Evolutionary conservation across 2,113 vertebrate species (phyloP).

Genomic region (Anolis sagrei): DNA sequence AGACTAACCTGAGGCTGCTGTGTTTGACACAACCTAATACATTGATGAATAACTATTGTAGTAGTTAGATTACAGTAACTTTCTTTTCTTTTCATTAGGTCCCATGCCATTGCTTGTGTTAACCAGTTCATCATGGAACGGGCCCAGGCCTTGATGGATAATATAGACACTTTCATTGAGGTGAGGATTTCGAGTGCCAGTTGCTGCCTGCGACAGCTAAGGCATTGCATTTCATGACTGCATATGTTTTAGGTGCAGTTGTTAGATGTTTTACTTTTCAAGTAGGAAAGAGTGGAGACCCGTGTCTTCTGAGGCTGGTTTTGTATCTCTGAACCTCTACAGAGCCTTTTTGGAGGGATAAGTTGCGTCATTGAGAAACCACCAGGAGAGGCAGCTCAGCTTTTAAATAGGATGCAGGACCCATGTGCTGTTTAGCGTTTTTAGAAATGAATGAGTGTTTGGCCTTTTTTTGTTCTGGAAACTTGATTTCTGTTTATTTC

Average conservation of each 20-base stretch:
- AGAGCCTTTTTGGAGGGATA: too few relatives aligned
- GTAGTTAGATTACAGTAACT: background rate
- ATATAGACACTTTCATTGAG: slow-evolving; percentile 96
- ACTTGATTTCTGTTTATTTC: too few relatives aligned
- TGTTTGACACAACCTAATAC: background rate
- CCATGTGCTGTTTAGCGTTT: too few relatives aligned
- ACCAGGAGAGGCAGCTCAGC: too few relatives aligned
- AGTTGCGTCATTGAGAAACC: too few relatives aligned
- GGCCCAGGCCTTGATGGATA: slow-evolving; percentile 95
- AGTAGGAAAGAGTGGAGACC: background rate
- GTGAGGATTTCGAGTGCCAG: slow-evolving; percentile 63
- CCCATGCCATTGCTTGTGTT: slow-evolving; percentile 93
- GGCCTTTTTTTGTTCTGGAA: too few relatives aligned
- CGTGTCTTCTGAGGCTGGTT: background rate
- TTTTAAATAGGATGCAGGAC: too few relatives aligned
- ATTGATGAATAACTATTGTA: background rate
- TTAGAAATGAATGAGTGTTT: too few relatives aligned
- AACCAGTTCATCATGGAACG: slow-evolving; percentile 96
- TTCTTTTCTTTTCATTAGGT: slow-evolving; percentile 71
- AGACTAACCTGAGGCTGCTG: background rate
- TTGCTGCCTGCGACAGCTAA: background rate
- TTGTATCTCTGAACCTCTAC: too few relatives aligned
- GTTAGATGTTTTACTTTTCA: background rate
- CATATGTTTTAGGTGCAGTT: background rate
- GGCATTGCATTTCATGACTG: background rate